phyloP scores from a whole-genome alignment of 1,140 invertebrate genomes.

The Phocides pigmalion region DNA sequence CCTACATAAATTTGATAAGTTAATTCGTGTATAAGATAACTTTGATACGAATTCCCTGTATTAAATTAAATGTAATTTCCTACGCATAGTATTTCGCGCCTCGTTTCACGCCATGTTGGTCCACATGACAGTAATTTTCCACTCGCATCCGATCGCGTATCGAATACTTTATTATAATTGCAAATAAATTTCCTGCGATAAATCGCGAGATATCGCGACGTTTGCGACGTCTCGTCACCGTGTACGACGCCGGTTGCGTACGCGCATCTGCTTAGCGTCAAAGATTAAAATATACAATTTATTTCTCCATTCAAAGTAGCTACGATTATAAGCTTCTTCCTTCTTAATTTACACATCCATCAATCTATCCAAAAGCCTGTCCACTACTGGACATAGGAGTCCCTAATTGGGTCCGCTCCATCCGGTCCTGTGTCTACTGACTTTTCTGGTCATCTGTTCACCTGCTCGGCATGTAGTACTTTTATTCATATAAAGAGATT shows the following conservation, averaged over 20 bases:
- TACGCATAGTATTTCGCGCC: neutral
- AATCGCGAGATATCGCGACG: conserved; percentile 60
- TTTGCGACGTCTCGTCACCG: conserved; percentile 37
- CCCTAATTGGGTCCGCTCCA: too few relatives aligned
- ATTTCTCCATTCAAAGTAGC: too few relatives aligned
- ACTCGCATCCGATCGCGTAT: conserved; percentile 42
- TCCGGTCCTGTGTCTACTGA: too few relatives aligned
- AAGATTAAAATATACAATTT: conserved; percentile 37
- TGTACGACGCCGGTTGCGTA: conserved; percentile 46
- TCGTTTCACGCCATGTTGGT: conserved; percentile 28
- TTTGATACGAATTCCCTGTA: neutral
- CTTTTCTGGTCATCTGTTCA: too few relatives aligned
- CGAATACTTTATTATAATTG: conserved; percentile 66
- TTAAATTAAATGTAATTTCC: neutral
- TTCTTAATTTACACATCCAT: too few relatives aligned
- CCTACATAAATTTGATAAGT: too few relatives aligned
- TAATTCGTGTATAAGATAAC: too few relatives aligned
- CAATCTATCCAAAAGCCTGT: too few relatives aligned
- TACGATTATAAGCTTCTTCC: too few relatives aligned
- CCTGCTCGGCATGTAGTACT: too few relatives aligned
- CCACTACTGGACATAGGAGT: too few relatives aligned
- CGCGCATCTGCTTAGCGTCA: conserved; percentile 43
- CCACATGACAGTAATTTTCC: conserved; percentile 38
- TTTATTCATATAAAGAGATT: too few relatives aligned
- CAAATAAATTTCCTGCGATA: conserved; percentile 71